These are phyloP conservation scores for Ploceus nigricollis DNA, from an alignment of 2,113 vertebrate genomes.

Conservation along the genomic window DNA sequence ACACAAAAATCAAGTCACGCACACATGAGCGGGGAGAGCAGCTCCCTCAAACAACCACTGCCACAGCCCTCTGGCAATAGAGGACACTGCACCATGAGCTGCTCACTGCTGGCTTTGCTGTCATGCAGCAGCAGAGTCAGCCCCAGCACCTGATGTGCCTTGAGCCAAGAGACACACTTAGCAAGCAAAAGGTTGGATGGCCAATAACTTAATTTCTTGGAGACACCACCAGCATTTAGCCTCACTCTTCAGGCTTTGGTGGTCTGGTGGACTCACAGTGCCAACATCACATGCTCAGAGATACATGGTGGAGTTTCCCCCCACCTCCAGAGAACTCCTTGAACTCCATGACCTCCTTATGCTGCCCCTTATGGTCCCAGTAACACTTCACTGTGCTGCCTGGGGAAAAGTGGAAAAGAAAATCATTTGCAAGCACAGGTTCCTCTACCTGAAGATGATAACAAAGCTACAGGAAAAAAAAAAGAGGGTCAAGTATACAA, in stretches of 20 bases:
- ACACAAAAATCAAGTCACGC: background rate
- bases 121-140: background rate
- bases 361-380: background rate
- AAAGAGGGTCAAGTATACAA: background rate
- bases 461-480: background rate
- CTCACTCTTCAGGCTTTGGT: background rate
- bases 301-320: background rate
- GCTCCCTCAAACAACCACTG: background rate
- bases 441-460: background rate
- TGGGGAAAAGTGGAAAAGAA: background rate
- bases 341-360: background rate
- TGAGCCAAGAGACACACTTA: background rate
- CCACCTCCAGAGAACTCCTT: background rate
- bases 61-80: rapidly evolving
- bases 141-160: background rate
- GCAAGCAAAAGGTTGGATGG: background rate
- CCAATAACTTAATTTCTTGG: background rate
- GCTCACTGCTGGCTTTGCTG: background rate
- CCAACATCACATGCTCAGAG: rapidly evolving
- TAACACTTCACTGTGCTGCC: background rate
- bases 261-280: background rate
- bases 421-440: background rate
- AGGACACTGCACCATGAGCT: background rate
- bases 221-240: background rate
- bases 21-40: background rate